Percentiles rank a stretch among this genome's conserved stretches.
These are phyloP conservation scores for Melanostoma mellinum DNA, from an alignment of 2,888 invertebrate genomes.

Conservation along the genomic window DNA sequence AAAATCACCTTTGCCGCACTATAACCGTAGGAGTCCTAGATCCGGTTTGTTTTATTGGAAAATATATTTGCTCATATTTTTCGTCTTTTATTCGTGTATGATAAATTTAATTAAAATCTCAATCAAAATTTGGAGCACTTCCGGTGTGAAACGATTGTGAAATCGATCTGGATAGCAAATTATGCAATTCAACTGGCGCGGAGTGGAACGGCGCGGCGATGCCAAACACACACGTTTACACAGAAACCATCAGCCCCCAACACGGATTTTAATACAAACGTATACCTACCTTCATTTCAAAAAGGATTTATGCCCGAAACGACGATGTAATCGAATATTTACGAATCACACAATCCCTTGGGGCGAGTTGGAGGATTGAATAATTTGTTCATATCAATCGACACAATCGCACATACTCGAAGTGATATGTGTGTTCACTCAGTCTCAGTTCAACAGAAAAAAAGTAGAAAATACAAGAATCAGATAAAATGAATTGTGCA, in stretches of 20 bases:
- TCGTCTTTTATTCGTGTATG: too few relatives aligned
- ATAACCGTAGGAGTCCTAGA: conserved; percentile 43
- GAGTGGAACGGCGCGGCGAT: not conserved
- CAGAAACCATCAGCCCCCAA: not conserved
- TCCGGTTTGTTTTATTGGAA: conserved; percentile 52
- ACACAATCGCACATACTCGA: conserved; percentile 22
- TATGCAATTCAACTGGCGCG: conserved; percentile 35
- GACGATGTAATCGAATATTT: conserved; percentile 66
- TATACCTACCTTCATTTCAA: conserved; percentile 7
- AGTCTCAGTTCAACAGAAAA: not conserved
- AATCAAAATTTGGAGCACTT: conserved; percentile 57
- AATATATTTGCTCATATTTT: conserved; percentile 27
- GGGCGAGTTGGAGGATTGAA: conserved; percentile 47
- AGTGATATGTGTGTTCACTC: conserved; percentile 12
- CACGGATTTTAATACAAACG: conserved; percentile 13
- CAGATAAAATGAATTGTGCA: conserved; percentile 26
- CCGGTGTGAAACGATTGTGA: conserved; percentile 48
- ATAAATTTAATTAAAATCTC: conserved; percentile 68
- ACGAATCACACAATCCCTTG: conserved; percentile 47
- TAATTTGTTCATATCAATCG: conserved; percentile 68
- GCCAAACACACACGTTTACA: not conserved
- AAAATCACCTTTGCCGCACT: not conserved
- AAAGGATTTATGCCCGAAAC: conserved; percentile 53
- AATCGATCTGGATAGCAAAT: conserved; percentile 54
- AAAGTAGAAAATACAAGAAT: conserved; percentile 21